phyloP scores from a whole-genome alignment of 1,140 invertebrate species.

The Heliconius melpomene region DNA sequence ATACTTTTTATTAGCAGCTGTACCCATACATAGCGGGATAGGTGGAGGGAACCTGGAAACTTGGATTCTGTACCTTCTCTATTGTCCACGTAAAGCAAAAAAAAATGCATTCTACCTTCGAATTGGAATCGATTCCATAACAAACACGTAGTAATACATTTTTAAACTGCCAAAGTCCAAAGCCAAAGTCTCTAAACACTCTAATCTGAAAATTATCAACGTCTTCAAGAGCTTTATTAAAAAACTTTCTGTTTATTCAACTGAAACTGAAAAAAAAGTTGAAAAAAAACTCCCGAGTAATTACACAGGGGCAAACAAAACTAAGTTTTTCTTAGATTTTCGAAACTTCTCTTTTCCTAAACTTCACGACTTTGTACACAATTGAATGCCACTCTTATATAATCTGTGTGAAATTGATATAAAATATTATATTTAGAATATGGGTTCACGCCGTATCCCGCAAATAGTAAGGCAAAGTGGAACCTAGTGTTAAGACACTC shows the following conservation, averaged over 20 bases:
- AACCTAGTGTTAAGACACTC: neutral
- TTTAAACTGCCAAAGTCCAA: neutral
- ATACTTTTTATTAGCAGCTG: no score
- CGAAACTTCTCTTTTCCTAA: neutral
- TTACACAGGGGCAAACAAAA: neutral
- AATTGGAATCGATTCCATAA: neutral
- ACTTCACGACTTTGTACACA: neutral
- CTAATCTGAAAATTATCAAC: conserved; percentile 13
- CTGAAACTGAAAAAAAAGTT: neutral
- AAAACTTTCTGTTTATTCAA: conserved; percentile 14
- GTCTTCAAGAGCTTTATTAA: conserved; percentile 7
- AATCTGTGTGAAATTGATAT: neutral
- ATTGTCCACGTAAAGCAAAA: neutral
- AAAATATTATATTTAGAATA: neutral
- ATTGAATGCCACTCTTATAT: neutral
- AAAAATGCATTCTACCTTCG: neutral
- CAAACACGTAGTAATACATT: neutral
- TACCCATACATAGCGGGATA: no score
- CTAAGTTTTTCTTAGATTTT: conserved; percentile 7
- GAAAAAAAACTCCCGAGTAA: neutral
- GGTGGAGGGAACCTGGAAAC: no score
- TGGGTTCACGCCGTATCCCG: neutral
- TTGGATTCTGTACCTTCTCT: no score
- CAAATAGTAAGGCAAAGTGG: neutral
- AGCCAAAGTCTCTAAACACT: neutral